These are phyloP conservation scores for Lordiphosa collinella DNA, from an alignment of 1,140 invertebrate species.

Conservation along the genomic window DNA sequence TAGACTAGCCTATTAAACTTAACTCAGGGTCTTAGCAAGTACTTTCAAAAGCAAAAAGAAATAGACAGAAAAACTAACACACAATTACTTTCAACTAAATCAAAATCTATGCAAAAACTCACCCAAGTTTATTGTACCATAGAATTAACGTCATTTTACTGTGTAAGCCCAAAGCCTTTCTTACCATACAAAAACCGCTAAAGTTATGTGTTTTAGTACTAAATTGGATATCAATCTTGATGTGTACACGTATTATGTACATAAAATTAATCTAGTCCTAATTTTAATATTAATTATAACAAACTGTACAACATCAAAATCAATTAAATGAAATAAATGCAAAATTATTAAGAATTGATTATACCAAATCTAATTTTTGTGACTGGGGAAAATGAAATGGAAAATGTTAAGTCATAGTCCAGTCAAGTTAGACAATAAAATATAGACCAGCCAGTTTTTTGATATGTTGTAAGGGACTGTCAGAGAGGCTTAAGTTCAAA, in stretches of 20 bases:
- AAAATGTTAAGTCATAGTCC: too few relatives aligned
- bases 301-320: slow-evolving; percentile 47
- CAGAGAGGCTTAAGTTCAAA: too few relatives aligned
- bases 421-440: too few relatives aligned
- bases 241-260: slow-evolving; percentile 24
- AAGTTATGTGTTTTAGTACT: slow-evolving; percentile 50
- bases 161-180: too few relatives aligned
- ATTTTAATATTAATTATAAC: slow-evolving; percentile 67
- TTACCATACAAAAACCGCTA: slow-evolving; percentile 5
- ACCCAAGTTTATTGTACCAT: slow-evolving; percentile 45
- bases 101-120: slow-evolving; percentile 41
- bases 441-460: too few relatives aligned
- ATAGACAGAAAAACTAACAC: slow-evolving; percentile 30
- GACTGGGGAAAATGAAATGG: too few relatives aligned
- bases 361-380: too few relatives aligned
- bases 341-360: too few relatives aligned
- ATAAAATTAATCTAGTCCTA: slow-evolving; percentile 72
- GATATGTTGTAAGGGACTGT: too few relatives aligned
- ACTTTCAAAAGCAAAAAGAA: slow-evolving; percentile 21
- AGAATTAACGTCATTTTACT: slow-evolving; percentile 38
- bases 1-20: slow-evolving; percentile 52
- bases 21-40: slow-evolving; percentile 63
- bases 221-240: slow-evolving; percentile 52
- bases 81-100: slow-evolving; percentile 33
- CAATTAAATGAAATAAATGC: slow-evolving; percentile 24